Evolutionary conservation across 2,888 invertebrate species (phyloP), one percentile per base, ranked within the genome.

Genomic region (Chalcis sispes): DNA sequence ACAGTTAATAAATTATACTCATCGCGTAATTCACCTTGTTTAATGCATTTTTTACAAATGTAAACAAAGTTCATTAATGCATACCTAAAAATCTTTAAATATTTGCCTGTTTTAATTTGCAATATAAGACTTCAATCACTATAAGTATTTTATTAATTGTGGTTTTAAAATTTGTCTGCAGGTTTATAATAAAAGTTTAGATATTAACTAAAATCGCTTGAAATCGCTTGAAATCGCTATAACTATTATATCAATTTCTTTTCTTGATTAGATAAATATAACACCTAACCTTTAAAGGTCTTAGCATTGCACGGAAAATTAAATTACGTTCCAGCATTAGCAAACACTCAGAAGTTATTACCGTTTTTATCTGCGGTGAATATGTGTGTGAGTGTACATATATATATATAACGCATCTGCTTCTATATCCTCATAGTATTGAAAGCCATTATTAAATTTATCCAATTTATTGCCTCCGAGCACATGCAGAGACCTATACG

Each of bases 391-490:
- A 7, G 10, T 10, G 4, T 36, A 36, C 36, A 10, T 36, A 36
- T 36, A 36, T 36, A 36, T 10, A 36, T 36, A 42, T 15, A 42
- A 15, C 42, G 15, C 42, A 42, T 42, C 8, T 13, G 42, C 42
- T 2, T n/a, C 13, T 13, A 13, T 13, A 13, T 56, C 36, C 52
- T 29, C 13, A 36, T 40, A 25, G 54, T 40, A 42, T 72, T 29
- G 50, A 66, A 48, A 67, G 67, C 73, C 61, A 66, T 62, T 74
- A 74, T 74, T 74, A 67, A 74, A 74, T 62, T 32, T 62, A 36
- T 67, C 67, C 61, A 54, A 74, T 67, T 74, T 61, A 74, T 50
- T 36, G 46, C 20, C 48, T 8, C n/a, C 52, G 70, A 5, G 27
- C 27, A 8, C 10, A 18, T 29, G 42, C 42, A 8, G 10, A 13